Conservation (phyloP, 2,888 invertebrate genomes). For the Miltochrista miniata region DNA sequence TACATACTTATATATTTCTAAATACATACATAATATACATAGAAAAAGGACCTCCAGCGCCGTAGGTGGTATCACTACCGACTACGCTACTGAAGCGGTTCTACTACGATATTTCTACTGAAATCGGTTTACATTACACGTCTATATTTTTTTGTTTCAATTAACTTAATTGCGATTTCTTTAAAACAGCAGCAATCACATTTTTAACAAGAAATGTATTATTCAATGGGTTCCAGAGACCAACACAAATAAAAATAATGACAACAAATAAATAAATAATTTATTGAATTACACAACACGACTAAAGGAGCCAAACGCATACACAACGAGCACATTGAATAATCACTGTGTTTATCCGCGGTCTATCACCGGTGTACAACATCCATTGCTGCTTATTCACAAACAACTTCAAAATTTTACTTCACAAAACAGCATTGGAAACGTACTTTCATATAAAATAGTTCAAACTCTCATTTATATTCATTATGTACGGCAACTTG, state of each 20-base stretch:
- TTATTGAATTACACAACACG: constrained; percentile 28
- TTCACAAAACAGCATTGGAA: constrained; percentile 12
- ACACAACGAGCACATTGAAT: constrained; percentile 23
- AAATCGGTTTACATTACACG: too few relatives aligned
- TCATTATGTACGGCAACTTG: constrained; percentile 52
- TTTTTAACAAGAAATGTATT: too few relatives aligned
- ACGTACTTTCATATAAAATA: constrained; percentile 15
- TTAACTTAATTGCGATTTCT: too few relatives aligned
- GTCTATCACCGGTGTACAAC: constrained; percentile 12
- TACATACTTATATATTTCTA: too few relatives aligned
- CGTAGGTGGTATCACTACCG: too few relatives aligned
- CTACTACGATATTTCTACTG: too few relatives aligned
- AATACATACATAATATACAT: too few relatives aligned
- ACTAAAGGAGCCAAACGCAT: constrained; percentile 34
- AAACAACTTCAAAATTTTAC: background rate
- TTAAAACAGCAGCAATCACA: too few relatives aligned
- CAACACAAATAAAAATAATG: constrained; percentile 19
- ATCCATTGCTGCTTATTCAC: constrained; percentile 7
- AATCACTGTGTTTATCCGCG: constrained; percentile 20
- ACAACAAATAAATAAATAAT: constrained; percentile 27
- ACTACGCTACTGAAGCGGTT: too few relatives aligned
- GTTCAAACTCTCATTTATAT: constrained; percentile 49
- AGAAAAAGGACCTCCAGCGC: too few relatives aligned
- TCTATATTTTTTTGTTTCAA: too few relatives aligned
- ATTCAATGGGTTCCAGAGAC: background rate